These are phyloP conservation scores for Icerya purchasi DNA, from an alignment of 2,888 invertebrate species.

Conservation along the genomic window DNA sequence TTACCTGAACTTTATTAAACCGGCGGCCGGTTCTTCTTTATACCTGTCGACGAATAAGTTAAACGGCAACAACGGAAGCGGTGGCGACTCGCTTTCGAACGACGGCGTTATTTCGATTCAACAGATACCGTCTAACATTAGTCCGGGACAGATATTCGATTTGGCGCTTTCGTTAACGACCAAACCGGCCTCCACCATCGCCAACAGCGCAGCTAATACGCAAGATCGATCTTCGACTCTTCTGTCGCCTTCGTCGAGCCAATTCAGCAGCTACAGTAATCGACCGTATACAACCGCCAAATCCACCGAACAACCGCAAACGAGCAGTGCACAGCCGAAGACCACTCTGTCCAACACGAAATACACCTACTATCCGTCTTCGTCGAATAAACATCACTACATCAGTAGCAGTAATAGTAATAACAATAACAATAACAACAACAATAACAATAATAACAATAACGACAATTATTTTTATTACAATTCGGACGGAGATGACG, in stretches of 20 bases:
- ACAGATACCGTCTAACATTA: slow-evolving; percentile 1
- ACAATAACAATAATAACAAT: neutral
- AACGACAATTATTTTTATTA: too few species aligned
- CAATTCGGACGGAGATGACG: slow-evolving; percentile 17
- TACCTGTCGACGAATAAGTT: neutral
- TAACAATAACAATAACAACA: neutral
- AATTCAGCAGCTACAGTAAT: too few species aligned
- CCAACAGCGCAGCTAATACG: slow-evolving; percentile 2
- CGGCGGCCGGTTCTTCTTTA: slow-evolving; percentile 7
- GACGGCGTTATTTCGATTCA: neutral
- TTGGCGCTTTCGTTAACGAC: slow-evolving; percentile 2
- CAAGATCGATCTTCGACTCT: slow-evolving; percentile 14
- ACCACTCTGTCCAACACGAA: slow-evolving; percentile 3
- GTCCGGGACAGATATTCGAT: slow-evolving; percentile 11
- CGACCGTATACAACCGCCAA: neutral
- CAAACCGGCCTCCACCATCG: neutral
- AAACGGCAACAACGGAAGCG: neutral
- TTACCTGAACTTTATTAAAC: slow-evolving; percentile 19
- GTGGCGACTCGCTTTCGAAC: neutral
- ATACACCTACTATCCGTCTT: slow-evolving; percentile 13
- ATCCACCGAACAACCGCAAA: neutral
- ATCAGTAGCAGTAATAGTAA: neutral
- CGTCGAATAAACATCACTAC: slow-evolving; percentile 8
- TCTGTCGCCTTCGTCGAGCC: slow-evolving; percentile 15
- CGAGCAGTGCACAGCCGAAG: neutral